Conservation (phyloP, 1,140 invertebrate genomes). For the Adelges cooleyi region DNA sequence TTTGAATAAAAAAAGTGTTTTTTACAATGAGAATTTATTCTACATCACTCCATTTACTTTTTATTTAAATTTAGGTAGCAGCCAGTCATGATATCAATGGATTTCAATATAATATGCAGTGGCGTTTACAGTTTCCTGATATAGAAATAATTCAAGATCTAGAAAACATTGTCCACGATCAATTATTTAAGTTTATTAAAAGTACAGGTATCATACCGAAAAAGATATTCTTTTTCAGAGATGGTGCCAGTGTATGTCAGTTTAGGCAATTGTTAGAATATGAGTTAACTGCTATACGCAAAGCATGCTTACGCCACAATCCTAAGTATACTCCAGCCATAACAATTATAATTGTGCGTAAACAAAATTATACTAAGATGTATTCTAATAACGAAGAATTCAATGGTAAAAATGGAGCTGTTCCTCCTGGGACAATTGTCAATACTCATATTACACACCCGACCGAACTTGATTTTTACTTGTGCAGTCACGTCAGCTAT, state of each 20-base stretch:
- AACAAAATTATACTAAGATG: slow-evolving; percentile 73
- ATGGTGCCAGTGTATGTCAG: slow-evolving; percentile 82
- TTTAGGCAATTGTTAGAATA: slow-evolving; percentile 47
- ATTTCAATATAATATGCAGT: slow-evolving; percentile 56
- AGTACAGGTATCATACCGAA: slow-evolving; percentile 43
- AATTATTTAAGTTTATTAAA: slow-evolving; percentile 45
- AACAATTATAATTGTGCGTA: slow-evolving; percentile 79
- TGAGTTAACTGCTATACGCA: slow-evolving; percentile 55
- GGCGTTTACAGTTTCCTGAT: slow-evolving; percentile 51
- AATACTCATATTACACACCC: slow-evolving; percentile 72
- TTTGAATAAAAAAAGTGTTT: no score
- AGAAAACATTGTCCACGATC: slow-evolving; percentile 51
- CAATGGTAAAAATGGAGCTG: slow-evolving; percentile 48
- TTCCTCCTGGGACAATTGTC: slow-evolving; percentile 71
- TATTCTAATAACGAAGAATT: slow-evolving; percentile 42
- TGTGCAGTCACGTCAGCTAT: slow-evolving; percentile 58
- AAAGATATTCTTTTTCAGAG: slow-evolving; percentile 59
- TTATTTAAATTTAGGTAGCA: slow-evolving; percentile 43
- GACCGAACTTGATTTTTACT: slow-evolving; percentile 71
- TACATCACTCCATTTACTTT: no score
- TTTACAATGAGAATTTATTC: no score
- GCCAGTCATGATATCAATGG: slow-evolving; percentile 53
- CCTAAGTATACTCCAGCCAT: slow-evolving; percentile 50
- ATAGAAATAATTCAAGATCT: slow-evolving; percentile 66
- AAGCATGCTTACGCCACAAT: slow-evolving; percentile 47